Percentiles rank a stretch among this genome's conserved stretches.
These are phyloP conservation scores for Trachops cirrhosus DNA, from an alignment of 2,797 vertebrate genomes.

Conservation along the genomic window DNA sequence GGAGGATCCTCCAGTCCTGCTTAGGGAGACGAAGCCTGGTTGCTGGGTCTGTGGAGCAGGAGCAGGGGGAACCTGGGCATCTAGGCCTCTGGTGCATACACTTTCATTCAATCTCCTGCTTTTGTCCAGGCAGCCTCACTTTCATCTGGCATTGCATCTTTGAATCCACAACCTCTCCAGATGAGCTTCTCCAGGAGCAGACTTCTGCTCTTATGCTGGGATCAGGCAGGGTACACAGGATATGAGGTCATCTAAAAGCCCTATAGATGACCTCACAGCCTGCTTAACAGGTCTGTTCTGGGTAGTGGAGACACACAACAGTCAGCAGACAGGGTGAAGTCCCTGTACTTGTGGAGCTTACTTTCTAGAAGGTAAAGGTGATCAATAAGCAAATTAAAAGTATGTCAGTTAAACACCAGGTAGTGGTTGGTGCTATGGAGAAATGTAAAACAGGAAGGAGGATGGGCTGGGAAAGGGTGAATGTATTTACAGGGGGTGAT, in stretches of 20 bases:
- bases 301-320: neutral
- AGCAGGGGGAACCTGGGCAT: neutral
- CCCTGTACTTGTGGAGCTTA: neutral
- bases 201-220: neutral
- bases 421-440: neutral
- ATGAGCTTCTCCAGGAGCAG: neutral
- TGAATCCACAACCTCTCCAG: neutral
- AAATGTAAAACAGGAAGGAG: neutral
- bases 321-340: neutral
- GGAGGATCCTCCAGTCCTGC: neutral
- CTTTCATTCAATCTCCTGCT: neutral
- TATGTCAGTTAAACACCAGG: neutral
- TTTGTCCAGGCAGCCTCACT: neutral
- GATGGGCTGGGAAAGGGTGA: neutral
- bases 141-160: neutral
- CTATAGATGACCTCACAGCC: neutral
- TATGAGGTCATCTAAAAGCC: neutral
- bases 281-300: neutral
- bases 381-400: neutral
- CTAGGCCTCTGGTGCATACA: neutral
- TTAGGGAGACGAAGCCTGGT: neutral
- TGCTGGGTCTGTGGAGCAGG: neutral
- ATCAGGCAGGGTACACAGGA: neutral
- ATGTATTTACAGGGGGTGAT: neutral
- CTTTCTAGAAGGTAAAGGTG: neutral